Evolutionary conservation across 2,888 invertebrate genomes (phyloP), one percentile per base, ranked within the genome.

Genomic region (Hirtodrosophila cameraria): DNA sequence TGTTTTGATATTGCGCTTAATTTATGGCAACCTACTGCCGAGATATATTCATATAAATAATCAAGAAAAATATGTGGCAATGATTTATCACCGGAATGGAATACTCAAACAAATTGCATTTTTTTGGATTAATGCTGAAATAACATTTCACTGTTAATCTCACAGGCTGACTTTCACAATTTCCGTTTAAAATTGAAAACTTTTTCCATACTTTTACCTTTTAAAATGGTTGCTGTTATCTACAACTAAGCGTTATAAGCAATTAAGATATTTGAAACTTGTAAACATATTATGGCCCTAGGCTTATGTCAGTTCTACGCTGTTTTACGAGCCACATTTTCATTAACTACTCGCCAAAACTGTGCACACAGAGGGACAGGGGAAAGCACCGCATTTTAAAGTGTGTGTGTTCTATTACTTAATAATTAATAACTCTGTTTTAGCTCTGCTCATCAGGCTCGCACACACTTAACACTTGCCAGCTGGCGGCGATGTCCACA

Each of bases 371-470:
- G 8, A 28, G 23, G 9, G 6, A 23, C 12, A 28, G 28, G n/a
- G 36, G 16, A 20, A 7, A 2, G 3, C 3, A 4, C 6, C 6
- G 43, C 49, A 41, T 53, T 63, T 68, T 61, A 71, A 60, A 65
- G 62, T 66, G 63, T 74, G 63, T 74, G 63, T 74, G 49, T 52
- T 68, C 66, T 77, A 80, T 80, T 81, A 70, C 78, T 77, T 83
- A 80, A 80, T 80, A 77, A 80, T 73, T 80, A 81, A 81, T 84
- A 74, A 74, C 46, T 60, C 50, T 53, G 64, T 50, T 42, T 49
- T 58, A 45, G 50, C 53, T n/a, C n/a, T 16, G 62, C 54, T 69
- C 69, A 64, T 59, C 65, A 2, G 18, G 54, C 43, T 48, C 42
- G 18, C 49, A 45, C 46, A 49, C 39, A 42, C 20, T 36, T 38